These are phyloP conservation scores for Dicaeum eximium DNA, from an alignment of 2,113 vertebrate genomes.

Conservation along the genomic window DNA sequence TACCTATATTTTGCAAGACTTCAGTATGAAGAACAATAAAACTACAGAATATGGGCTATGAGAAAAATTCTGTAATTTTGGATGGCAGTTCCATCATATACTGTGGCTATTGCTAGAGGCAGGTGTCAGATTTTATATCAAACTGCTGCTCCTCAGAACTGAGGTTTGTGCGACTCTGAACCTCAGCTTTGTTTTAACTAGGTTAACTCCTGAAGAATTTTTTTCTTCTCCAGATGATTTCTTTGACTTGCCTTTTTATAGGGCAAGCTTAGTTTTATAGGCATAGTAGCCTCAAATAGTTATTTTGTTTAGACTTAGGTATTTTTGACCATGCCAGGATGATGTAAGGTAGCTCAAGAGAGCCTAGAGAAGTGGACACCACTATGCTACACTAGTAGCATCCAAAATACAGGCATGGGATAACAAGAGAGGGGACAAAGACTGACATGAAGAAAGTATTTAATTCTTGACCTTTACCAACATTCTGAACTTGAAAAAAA, in stretches of 20 bases:
- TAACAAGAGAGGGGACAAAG: background rate
- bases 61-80: background rate
- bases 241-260: background rate
- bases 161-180: background rate
- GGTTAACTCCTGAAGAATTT: background rate
- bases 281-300: background rate
- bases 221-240: background rate
- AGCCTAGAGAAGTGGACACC: background rate
- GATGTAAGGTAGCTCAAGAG: background rate
- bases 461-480: background rate
- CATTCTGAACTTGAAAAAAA: background rate
- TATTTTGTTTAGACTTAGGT: background rate
- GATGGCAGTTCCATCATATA: background rate
- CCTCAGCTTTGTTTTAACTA: background rate
- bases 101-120: background rate
- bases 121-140: background rate
- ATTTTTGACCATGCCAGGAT: background rate
- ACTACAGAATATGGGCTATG: background rate
- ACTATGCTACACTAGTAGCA: no score
- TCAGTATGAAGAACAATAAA: background rate
- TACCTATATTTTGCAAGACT: background rate
- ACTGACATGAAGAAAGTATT: fast-evolving
- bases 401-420: background rate
- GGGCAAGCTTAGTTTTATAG: background rate
- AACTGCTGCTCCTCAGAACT: background rate